Percentiles rank a stretch among this genome's conserved stretches.
phyloP scores from a whole-genome alignment of 2,888 invertebrate genomes.

The Tanytarsus gracilentus region DNA sequence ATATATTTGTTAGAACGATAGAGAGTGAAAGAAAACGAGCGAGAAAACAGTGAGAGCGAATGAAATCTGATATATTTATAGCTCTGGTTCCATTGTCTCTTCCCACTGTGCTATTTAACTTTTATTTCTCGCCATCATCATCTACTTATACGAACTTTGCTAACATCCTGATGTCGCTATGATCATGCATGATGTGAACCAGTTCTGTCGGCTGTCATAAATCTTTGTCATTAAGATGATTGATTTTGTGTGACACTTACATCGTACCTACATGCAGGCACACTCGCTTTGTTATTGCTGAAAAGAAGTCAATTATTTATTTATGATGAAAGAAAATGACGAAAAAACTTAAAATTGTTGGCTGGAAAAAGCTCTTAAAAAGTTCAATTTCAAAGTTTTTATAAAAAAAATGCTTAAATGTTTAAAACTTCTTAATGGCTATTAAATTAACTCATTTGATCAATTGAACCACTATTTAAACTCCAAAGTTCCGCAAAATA shows the following conservation, averaged over 20 bases:
- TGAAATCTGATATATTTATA: slow-evolving; percentile 19
- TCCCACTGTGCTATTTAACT: background rate
- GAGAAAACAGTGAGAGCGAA: background rate
- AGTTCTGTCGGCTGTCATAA: background rate
- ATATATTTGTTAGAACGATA: background rate
- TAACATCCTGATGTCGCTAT: background rate
- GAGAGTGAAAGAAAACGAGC: background rate
- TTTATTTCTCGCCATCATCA: background rate
- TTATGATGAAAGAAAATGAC: too few relatives aligned
- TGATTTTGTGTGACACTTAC: background rate
- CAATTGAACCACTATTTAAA: too few relatives aligned
- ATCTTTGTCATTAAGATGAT: background rate
- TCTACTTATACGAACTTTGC: background rate
- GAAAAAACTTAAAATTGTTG: too few relatives aligned
- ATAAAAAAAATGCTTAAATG: too few relatives aligned
- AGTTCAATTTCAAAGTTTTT: too few relatives aligned
- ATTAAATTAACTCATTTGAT: too few relatives aligned
- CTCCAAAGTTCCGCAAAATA: too few relatives aligned
- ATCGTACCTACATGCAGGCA: background rate
- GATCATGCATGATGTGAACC: slow-evolving; percentile 15
- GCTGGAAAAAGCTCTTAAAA: too few relatives aligned
- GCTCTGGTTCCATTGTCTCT: slow-evolving; percentile 9
- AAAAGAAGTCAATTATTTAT: too few relatives aligned
- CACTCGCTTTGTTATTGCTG: background rate
- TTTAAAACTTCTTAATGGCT: too few relatives aligned